A percentile compares a stretch with the other conserved stretches of the same genome.
phyloP scores from a whole-genome alignment of 1,140 invertebrate genomes.

The Drosophila gunungcola region DNA sequence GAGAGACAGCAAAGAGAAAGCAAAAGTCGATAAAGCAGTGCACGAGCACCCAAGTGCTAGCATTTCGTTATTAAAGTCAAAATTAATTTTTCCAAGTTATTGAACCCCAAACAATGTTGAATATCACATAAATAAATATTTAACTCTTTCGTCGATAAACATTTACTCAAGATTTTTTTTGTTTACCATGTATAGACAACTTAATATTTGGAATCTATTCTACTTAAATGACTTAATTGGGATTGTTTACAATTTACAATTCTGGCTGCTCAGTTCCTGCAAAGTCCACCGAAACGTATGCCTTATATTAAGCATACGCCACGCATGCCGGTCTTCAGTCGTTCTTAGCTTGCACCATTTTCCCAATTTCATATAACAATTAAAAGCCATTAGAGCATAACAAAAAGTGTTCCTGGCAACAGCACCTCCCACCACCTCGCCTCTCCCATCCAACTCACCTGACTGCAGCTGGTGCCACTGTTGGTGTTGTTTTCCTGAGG shows the following conservation, averaged over 20 bases:
- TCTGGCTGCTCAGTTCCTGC: slow-evolving; percentile 26
- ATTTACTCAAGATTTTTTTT: no score
- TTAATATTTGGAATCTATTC: not conserved
- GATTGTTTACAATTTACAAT: slow-evolving; percentile 1
- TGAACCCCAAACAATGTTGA: not conserved
- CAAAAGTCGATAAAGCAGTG: slow-evolving; percentile 62
- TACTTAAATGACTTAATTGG: not conserved
- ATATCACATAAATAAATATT: not conserved
- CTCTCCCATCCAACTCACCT: not conserved
- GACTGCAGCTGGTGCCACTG: slow-evolving; percentile 24
- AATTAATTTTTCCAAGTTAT: not conserved
- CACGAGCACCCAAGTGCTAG: not conserved
- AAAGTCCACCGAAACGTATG: slow-evolving; percentile 50
- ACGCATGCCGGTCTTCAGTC: slow-evolving; percentile 10
- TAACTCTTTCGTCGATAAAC: not conserved
- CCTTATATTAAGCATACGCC: slow-evolving; percentile 54
- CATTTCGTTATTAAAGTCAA: not conserved
- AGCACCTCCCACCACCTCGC: slow-evolving; percentile 42
- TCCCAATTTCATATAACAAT: slow-evolving; percentile 76
- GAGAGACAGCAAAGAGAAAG: slow-evolving; percentile 28
- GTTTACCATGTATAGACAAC: not conserved
- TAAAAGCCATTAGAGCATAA: slow-evolving; percentile 75
- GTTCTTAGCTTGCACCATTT: slow-evolving; percentile 35
- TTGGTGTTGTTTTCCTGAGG: slow-evolving; percentile 32
- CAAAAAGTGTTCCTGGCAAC: slow-evolving; percentile 60